Evolutionary conservation across 2,113 vertebrate species (phyloP), one percentile per base, ranked within the genome.

Genomic region (Anser brachyrhynchus): DNA sequence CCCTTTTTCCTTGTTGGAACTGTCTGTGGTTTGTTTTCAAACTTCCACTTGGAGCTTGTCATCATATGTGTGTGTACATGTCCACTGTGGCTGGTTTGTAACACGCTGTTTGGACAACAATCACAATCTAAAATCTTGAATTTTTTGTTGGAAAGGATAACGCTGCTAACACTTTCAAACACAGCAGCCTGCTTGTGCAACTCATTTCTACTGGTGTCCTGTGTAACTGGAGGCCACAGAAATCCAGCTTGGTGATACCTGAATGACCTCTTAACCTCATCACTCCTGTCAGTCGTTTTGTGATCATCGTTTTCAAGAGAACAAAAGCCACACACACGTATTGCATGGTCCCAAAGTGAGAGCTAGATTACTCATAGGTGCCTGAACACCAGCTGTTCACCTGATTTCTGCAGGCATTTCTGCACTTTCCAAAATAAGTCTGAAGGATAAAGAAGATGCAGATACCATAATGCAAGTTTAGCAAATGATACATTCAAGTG

Each of bases 41-140:
- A 15, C 13, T 13, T 67, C 23, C 10, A 0, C 2, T 0, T 0
- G 6, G 15, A 20, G 7, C 5, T 52, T 84, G 82, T 31, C 1
- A 1, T 20, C 3, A 1, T 10, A 9, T 4, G 10, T 37, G 4
- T 2, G 2, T 6, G 0, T 18, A 9, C 3, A 1, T 0, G 0
- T 23, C 67, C 1, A 0, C 9, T 35, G 0, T 31, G 21, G 4
- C 6, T 44, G 31, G 49, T 35, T 2, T 4, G 4, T n/a, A 52
- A 1, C 0, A 0, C 4, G 10, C 20, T 10, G 29, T 13, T 5
- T 55, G 51, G 28, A 6, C 28, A 37, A 1, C 25, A 37, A 1
- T 35, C 1, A 2, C 43, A 1, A 35, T 39, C 25, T 23, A 33
- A 66, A 43, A 26, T 52, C 5, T 31, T 41, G 6, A 16, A 9